Percentiles rank a stretch among this genome's conserved stretches.
These are phyloP conservation scores for Cyprinella venusta DNA, from an alignment of 2,797 vertebrate species.

Conservation along the genomic window DNA sequence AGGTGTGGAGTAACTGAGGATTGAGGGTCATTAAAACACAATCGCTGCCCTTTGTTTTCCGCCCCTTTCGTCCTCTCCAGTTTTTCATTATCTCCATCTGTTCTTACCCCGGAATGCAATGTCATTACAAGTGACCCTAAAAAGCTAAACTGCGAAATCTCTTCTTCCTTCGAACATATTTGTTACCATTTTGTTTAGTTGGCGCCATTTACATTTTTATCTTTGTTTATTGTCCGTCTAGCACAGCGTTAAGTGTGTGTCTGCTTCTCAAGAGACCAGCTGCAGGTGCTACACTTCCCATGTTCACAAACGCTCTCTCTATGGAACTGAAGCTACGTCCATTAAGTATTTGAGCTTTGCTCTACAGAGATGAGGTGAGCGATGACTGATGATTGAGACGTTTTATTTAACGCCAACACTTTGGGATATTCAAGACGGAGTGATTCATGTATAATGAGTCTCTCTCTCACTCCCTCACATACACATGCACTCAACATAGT, in stretches of 20 bases:
- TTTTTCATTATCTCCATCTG: not conserved
- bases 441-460: constrained; percentile 33
- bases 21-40: not conserved
- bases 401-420: constrained; percentile 31
- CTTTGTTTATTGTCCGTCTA: constrained; percentile 47
- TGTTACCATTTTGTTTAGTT: not conserved
- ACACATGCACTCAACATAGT: constrained; percentile 26
- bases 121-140: not conserved
- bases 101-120: not conserved
- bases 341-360: constrained; percentile 33
- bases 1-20: constrained; percentile 1
- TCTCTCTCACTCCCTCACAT: constrained; percentile 23
- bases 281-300: constrained; percentile 29
- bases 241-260: constrained; percentile 21
- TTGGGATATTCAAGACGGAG: constrained; percentile 28
- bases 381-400: constrained; percentile 24
- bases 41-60: not conserved
- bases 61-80: not conserved
- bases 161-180: not conserved
- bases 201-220: constrained; percentile 1
- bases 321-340: not conserved
- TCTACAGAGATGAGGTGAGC: constrained; percentile 34
- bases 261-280: constrained; percentile 22
- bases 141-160: constrained; percentile 5
- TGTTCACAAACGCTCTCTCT: constrained; percentile 10